Percentiles rank a stretch among this genome's conserved stretches.
Conservation (phyloP, 2,113 vertebrate species). For the Ammodramus savannarum region DNA sequence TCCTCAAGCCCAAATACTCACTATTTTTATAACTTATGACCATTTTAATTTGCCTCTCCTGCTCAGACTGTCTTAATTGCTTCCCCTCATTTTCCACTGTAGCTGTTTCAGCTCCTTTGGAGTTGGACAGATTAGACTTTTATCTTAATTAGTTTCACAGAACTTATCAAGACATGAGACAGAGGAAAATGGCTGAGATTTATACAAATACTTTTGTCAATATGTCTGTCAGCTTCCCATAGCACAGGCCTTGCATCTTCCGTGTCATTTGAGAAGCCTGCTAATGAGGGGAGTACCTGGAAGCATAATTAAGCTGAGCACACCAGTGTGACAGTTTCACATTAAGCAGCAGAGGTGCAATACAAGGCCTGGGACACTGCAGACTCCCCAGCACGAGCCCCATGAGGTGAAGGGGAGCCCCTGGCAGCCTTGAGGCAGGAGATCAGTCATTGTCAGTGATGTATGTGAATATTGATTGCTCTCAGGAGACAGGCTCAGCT, state of each 20-base stretch:
- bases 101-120: neutral
- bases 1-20: neutral
- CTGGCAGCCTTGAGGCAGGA: neutral
- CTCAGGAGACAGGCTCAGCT: neutral
- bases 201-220: neutral
- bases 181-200: neutral
- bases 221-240: neutral
- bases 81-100: neutral
- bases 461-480: neutral
- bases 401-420: fast-evolving
- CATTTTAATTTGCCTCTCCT: neutral
- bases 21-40: neutral
- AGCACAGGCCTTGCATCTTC: neutral
- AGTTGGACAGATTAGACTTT: neutral
- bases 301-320: neutral
- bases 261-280: neutral
- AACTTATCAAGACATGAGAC: neutral
- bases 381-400: neutral
- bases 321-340: neutral
- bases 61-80: neutral
- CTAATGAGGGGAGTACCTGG: neutral
- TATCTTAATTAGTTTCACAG: neutral
- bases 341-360: neutral
- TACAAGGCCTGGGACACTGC: neutral
- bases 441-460: neutral